phyloP scores from a whole-genome alignment of 2,888 invertebrate species.

The Drosophila buzzatii region DNA sequence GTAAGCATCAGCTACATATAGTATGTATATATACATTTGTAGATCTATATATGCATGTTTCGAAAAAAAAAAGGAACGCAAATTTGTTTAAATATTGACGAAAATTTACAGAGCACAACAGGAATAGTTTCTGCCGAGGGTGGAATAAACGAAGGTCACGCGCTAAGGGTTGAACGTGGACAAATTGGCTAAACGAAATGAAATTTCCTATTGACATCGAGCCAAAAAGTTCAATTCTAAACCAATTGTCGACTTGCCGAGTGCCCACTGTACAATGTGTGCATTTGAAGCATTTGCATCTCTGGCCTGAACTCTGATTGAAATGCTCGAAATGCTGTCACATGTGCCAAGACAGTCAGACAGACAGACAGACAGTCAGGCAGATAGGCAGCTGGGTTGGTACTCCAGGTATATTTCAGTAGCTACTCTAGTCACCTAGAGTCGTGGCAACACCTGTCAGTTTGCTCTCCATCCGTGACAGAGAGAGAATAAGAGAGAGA shows the following conservation, averaged over 20 bases:
- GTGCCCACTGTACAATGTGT: conserved; percentile 3
- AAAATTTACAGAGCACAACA: conserved; percentile 52
- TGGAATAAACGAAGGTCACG: neutral
- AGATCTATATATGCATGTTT: neutral
- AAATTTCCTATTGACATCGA: conserved; percentile 48
- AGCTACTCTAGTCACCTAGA: neutral
- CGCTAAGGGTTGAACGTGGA: conserved; percentile 3
- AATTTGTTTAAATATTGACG: conserved; percentile 71
- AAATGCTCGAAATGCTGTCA: conserved; percentile 57
- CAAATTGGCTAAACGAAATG: conserved; percentile 44
- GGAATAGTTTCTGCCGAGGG: conserved; percentile 6
- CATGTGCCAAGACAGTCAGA: conserved; percentile 1
- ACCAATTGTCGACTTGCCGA: conserved; percentile 37
- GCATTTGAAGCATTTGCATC: conserved; percentile 51
- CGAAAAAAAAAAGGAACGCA: conserved; percentile 20
- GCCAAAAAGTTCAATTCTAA: conserved; percentile 60
- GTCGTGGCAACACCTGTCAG: conserved; percentile 46
- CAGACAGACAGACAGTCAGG: neutral
- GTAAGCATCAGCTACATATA: neutral
- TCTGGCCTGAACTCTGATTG: conserved; percentile 62
- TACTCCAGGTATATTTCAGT: conserved; percentile 8
- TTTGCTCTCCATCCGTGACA: conserved; percentile 44
- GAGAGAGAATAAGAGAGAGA: conserved; percentile 10
- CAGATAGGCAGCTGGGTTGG: neutral
- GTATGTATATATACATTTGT: neutral